Evolutionary conservation across 2,113 vertebrate genomes (phyloP), one percentile per base, ranked within the genome.

Genomic region (Centrocercus urophasianus): DNA sequence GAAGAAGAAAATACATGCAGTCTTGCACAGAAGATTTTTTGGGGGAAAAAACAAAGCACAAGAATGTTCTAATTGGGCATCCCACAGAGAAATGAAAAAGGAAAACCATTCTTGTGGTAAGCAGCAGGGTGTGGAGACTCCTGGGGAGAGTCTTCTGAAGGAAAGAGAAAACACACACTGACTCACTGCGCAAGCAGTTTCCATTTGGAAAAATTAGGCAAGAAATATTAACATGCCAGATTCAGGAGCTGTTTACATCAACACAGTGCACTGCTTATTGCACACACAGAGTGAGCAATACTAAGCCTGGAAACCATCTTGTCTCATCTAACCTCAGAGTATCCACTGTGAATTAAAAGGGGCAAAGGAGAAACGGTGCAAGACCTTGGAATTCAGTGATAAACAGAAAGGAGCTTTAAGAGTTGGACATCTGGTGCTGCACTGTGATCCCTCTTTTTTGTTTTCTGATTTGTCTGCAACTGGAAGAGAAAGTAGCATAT

Each of bases 181-280:
- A 89, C 64, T 91, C 82, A 92, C 10, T 71, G 67, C 34, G 28
- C 21, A 91, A 92, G 67, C 42, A 93, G 81, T 82, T 94, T 96
- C 63, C 66, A 63, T 84, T 82, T 91, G 87, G 56, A 93, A 95
- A 95, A 85, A 76, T 47, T 77, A 77, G 22, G 66, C 91, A 95
- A 89, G 82, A 87, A 89, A 65, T 34, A 89, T 66, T 89, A 83
- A 34, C 36, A 27, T 0, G 8, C 34, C 47, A 90, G 54, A 42
- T 61, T 48, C 70, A 38, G 27, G 18, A 66, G 28, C 45, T 93
- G 71, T 92, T 94, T 89, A 70, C 66, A 94, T 76, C 66, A 87
- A 63, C 66, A 92, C 18, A 76, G 36, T 63, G 24, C 43, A 38
- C 24, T 19, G 6, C 40, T 90, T 93, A 90, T 89, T 89, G 50